phyloP scores from a whole-genome alignment of 1,140 invertebrate genomes.

The Euglossa dilemma region DNA sequence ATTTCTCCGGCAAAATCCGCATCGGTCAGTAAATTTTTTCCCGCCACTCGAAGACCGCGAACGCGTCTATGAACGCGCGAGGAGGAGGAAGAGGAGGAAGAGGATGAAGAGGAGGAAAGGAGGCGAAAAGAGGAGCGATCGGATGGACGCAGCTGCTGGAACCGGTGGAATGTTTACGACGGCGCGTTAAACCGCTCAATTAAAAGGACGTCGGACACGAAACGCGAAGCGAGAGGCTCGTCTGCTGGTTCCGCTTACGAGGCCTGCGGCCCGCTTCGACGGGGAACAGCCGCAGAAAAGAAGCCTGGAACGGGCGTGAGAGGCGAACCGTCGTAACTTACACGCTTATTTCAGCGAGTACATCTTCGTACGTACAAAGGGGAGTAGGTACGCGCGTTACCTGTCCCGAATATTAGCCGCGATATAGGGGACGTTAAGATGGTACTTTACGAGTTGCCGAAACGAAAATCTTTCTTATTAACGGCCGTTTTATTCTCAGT shows the following conservation, averaged over 20 bases:
- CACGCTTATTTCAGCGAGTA: constrained; percentile 60
- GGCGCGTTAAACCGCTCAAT: constrained; percentile 63
- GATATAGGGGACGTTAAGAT: constrained; percentile 60
- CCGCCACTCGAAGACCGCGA: too few species aligned
- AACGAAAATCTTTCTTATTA: constrained; percentile 56
- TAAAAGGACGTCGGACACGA: constrained; percentile 54
- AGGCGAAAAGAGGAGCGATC: constrained; percentile 1
- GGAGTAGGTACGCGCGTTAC: constrained; percentile 30
- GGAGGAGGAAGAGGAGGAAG: neutral
- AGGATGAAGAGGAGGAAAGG: neutral
- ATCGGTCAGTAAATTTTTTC: too few species aligned
- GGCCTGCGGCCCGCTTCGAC: constrained; percentile 1
- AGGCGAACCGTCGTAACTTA: constrained; percentile 53
- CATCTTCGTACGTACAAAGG: constrained; percentile 33
- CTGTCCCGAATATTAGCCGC: constrained; percentile 50
- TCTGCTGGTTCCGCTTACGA: neutral
- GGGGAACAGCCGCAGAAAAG: neutral
- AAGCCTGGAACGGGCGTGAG: neutral
- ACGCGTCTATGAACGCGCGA: too few species aligned
- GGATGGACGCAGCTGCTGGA: constrained; percentile 49
- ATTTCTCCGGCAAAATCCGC: too few species aligned
- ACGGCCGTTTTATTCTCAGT: constrained; percentile 52
- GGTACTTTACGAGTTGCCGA: constrained; percentile 56
- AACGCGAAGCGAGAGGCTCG: constrained; percentile 31
- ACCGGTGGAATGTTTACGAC: constrained; percentile 60